These are phyloP conservation scores for Alligator sinensis DNA, from an alignment of 2,113 vertebrate species.

Conservation along the genomic window DNA sequence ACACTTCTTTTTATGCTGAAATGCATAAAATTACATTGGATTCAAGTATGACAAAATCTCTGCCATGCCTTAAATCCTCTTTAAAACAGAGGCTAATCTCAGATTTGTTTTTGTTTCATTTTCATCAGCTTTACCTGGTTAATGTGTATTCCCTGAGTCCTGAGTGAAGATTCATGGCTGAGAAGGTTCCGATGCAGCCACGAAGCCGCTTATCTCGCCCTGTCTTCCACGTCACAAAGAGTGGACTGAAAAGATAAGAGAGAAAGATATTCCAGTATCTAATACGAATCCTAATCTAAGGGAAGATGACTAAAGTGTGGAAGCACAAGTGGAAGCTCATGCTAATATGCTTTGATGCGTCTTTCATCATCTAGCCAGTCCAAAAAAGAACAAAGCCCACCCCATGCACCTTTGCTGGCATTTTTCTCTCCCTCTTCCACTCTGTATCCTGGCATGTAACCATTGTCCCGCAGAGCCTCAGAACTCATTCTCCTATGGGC, in stretches of 20 bases:
- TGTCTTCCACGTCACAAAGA: slow-evolving; percentile 91
- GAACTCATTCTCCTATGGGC: neutral
- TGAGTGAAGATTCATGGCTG: slow-evolving; percentile 91
- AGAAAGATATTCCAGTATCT: slow-evolving; percentile 64
- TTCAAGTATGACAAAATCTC: neutral
- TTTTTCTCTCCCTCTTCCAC: neutral
- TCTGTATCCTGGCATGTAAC: neutral
- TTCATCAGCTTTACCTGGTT: slow-evolving; percentile 82
- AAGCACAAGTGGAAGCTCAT: accelerated
- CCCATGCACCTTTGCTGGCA: neutral
- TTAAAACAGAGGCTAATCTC: neutral
- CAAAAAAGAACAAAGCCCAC: neutral
- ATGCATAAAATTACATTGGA: neutral
- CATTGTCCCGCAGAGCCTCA: neutral
- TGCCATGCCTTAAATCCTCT: neutral
- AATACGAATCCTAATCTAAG: neutral
- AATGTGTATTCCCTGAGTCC: slow-evolving; percentile 92
- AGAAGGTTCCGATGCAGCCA: slow-evolving; percentile 89
- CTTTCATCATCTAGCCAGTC: neutral
- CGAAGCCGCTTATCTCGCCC: slow-evolving; percentile 88
- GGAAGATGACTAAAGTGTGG: neutral
- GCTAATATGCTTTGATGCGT: neutral
- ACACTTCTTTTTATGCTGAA: neutral
- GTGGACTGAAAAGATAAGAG: slow-evolving; percentile 80
- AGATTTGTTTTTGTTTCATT: neutral